phyloP scores from a whole-genome alignment of 2,888 invertebrate genomes.

The Anthrax anthrax region DNA sequence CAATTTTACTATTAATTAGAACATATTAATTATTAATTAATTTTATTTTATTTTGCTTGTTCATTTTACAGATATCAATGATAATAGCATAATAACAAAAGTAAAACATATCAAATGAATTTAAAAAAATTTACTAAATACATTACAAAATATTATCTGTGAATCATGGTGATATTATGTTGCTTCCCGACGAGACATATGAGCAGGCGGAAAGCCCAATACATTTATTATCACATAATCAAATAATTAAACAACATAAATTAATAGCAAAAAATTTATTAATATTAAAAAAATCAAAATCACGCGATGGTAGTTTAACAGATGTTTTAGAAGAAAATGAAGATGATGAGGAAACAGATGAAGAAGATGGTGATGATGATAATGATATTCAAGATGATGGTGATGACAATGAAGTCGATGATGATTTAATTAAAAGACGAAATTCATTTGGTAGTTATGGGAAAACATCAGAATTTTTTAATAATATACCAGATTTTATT shows the following conservation, averaged over 20 bases:
- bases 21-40: too few species aligned
- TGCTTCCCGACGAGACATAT: constrained; percentile 69
- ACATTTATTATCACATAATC: neutral
- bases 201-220: constrained; percentile 36
- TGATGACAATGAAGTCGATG: neutral
- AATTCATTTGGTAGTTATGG: constrained; percentile 18
- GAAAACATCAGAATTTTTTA: constrained; percentile 25
- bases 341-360: neutral
- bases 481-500: constrained; percentile 26
- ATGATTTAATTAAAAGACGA: neutral
- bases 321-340: neutral
- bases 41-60: too few species aligned
- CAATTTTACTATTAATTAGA: too few species aligned
- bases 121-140: too few species aligned
- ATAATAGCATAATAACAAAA: too few species aligned
- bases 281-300: constrained; percentile 18
- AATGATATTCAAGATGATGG: neutral
- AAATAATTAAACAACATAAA: neutral
- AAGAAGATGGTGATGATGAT: neutral
- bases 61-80: too few species aligned
- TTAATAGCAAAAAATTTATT: neutral
- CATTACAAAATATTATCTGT: too few species aligned
- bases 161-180: constrained; percentile 36
- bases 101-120: too few species aligned
- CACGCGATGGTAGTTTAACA: neutral